Percentiles rank a stretch among this genome's conserved stretches.
Evolutionary conservation across 1,140 invertebrate genomes (phyloP).

Genomic region (Drosophila ogumai): DNA sequence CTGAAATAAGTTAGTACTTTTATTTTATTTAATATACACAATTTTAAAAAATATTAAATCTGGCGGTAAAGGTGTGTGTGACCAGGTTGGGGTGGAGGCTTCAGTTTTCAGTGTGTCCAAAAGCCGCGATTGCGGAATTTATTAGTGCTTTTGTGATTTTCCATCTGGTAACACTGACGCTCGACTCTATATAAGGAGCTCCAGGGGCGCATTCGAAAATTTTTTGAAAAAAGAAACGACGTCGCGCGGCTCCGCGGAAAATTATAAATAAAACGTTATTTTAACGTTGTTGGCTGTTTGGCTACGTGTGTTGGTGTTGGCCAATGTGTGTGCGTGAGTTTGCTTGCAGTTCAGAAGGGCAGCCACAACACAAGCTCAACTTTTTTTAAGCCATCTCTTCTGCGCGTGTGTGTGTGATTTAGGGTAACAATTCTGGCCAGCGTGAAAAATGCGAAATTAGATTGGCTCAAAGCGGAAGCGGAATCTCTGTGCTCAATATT

Average conservation of each 20-base stretch:
- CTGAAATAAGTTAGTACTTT: too few species aligned
- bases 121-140: too few species aligned
- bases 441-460: slow-evolving; percentile 38
- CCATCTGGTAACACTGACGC: too few species aligned
- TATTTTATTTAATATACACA: too few species aligned
- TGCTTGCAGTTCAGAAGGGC: slow-evolving; percentile 55
- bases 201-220: background rate
- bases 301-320: slow-evolving; percentile 57
- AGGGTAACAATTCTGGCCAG: slow-evolving; percentile 42
- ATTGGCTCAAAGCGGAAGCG: slow-evolving; percentile 62
- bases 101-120: too few species aligned
- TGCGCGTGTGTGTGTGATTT: slow-evolving; percentile 24
- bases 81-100: background rate
- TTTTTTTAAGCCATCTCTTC: slow-evolving; percentile 40
- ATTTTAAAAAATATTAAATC: background rate
- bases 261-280: slow-evolving; percentile 22
- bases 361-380: slow-evolving; percentile 13
- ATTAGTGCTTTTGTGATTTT: too few species aligned
- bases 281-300: slow-evolving; percentile 26
- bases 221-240: background rate
- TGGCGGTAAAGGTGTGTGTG: background rate
- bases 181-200: too few species aligned
- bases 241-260: background rate
- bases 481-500: slow-evolving; percentile 72
- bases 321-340: slow-evolving; percentile 53